These are phyloP conservation scores for Coracopsis vasa DNA, from an alignment of 2,113 vertebrate species.

Conservation along the genomic window DNA sequence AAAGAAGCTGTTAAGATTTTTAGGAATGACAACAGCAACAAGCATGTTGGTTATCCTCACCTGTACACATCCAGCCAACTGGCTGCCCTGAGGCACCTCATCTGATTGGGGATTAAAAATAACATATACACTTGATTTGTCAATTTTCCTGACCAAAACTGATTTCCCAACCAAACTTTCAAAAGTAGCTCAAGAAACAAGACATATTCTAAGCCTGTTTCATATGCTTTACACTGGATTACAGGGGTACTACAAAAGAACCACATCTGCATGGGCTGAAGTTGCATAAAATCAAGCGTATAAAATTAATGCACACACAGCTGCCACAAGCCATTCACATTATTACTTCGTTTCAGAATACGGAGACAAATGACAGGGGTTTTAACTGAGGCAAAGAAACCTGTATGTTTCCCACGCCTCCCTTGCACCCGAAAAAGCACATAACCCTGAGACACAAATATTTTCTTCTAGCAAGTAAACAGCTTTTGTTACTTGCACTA, in stretches of 20 bases:
- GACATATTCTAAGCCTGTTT: background rate
- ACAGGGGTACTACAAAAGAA: background rate
- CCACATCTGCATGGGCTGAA: background rate
- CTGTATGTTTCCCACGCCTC: background rate
- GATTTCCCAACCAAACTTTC: background rate
- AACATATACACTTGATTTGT: background rate
- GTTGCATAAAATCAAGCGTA: background rate
- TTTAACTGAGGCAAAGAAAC: background rate
- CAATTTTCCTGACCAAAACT: background rate
- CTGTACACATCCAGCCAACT: background rate
- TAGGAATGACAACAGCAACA: background rate
- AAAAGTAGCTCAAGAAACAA: background rate
- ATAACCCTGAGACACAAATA: background rate
- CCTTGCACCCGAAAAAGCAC: background rate
- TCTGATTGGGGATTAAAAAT: background rate
- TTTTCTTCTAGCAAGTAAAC: background rate
- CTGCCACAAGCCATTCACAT: background rate
- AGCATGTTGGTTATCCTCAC: background rate
- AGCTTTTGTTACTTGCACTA: background rate
- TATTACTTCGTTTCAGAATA: background rate
- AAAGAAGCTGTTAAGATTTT: background rate
- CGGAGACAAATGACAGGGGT: rapidly evolving
- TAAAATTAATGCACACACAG: background rate
- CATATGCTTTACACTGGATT: background rate
- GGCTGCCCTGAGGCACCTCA: background rate